Conservation (phyloP, 2,888 invertebrate genomes). For the Harmothoe impar region DNA sequence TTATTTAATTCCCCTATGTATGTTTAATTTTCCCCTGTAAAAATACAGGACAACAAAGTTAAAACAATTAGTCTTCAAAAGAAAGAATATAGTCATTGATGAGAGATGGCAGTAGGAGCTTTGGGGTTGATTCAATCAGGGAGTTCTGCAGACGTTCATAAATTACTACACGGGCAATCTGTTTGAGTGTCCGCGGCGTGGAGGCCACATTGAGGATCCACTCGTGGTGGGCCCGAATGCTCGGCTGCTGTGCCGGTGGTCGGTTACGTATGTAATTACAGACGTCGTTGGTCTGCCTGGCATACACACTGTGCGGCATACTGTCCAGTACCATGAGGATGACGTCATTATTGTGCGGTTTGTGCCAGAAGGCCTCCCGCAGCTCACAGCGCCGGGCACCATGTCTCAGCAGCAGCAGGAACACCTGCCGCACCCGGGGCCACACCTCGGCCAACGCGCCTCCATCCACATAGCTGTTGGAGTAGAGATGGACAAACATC, state of each 20-base stretch:
- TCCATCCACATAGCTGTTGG: slow-evolving; percentile 11
- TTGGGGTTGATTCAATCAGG: neutral
- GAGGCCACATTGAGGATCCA: slow-evolving; percentile 10
- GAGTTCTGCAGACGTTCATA: neutral
- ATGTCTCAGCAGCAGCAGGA: neutral
- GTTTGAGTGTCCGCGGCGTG: neutral
- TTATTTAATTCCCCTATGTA: too few relatives aligned
- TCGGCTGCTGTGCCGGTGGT: slow-evolving; percentile 7
- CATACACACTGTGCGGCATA: neutral
- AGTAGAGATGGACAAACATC: slow-evolving; percentile 34
- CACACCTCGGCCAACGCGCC: slow-evolving; percentile 33
- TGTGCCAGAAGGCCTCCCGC: slow-evolving; percentile 42
- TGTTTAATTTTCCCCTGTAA: too few relatives aligned
- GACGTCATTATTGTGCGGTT: slow-evolving; percentile 1
- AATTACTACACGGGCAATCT: neutral
- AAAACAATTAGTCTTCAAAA: slow-evolving; percentile 16
- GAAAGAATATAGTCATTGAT: slow-evolving; percentile 25
- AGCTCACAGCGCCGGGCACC: neutral
- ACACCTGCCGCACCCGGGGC: slow-evolving; percentile 13
- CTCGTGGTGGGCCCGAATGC: neutral
- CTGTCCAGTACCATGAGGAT: slow-evolving; percentile 25
- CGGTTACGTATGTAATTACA: neutral
- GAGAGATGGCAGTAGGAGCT: slow-evolving; percentile 9
- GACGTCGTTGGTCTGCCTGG: slow-evolving; percentile 27
- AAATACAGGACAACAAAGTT: neutral